Base-by-base conservation (phyloP, 2,797 vertebrate genomes). In the Cuniculus paca region DNA sequence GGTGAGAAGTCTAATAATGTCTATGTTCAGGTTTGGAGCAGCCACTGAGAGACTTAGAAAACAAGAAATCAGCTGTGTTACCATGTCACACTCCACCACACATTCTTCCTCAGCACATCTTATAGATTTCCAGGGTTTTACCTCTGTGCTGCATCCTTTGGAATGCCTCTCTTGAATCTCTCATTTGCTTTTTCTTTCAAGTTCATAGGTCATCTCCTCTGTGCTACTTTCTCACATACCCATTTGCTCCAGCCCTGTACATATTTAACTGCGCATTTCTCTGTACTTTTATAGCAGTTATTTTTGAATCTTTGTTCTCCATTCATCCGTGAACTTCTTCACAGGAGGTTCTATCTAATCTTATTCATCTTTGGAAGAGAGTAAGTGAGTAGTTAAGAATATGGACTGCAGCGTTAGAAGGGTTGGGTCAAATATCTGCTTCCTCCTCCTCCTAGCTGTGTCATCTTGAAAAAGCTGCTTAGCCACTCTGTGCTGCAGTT, bases 331-430 rank as follows among this genome's bases (percentile, higher is more conserved):
- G 91, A 97, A 91, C 68, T 56, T 78, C 94, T 91, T 97, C 96
- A 97, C 91, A 97, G 85, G 84, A 96, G 91, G 83, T 95, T 97
- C 91, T 96, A 31, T 85, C 91, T 97, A 94, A 96, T 98, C 96
- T 87, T 94, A 94, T 54, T 96, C 80, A 97, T 97, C 95, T 97
- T 96, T 97, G 93, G 93, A 90, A 96, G 65, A 90, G 91, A 96
- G 65, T 89, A 92, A 94, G 60, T 94, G 91, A 79, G 82, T 96
- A 52, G 89, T 70, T 97, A 88, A 91, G 84, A 95, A 82, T 96
- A 90, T 34, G 90, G 83, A 83, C 83, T 93, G 72, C 70, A 24
- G 56, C 74, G n/a, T 94, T 88, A 36, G 60, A 87, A 82, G 78
- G 28, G 79, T 81, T 70, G 74, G 45, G 39, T 83, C 50, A 95